Base-by-base conservation (phyloP, 2,888 invertebrate genomes). In the Diarsia rubi region DNA sequence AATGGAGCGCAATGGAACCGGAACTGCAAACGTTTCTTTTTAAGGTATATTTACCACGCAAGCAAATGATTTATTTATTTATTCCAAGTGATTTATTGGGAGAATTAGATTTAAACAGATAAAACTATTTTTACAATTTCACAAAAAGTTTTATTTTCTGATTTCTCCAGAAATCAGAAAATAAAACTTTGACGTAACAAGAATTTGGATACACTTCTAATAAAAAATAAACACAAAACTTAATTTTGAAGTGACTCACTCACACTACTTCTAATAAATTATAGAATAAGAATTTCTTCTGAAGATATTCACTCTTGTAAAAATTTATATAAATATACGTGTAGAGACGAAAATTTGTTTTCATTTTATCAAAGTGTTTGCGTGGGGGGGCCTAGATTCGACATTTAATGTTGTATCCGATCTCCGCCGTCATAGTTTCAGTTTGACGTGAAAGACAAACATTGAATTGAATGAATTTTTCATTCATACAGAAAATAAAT, bases 381-480 rank as follows among this genome's bases (percentile, higher is more conserved):
- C 8, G 9, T 9, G 16, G 8, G 16, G 8, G 14, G 49, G 8
- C 19, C 12, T n/a, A 42, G 4, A 37, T 37, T n/a, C n/a, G 5
- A 42, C 27, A 31, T 42, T 19, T 1, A 2, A 12, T 8, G 24
- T 49, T 62, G 63, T 79, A 82, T 83, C 83, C 79, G 79, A 79
- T 70, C 62, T 19, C 57, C 49, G 71, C 80, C 21, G 84, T 83
- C 80, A 83, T 83, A 81, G 80, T 81, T 81, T 81, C 84, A 76
- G 69, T 63, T 79, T 74, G 70, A 86, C 73, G 71, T 84, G 54
- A 78, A 71, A 84, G 64, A 68, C 81, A 87, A 81, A 77, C 79
- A 83, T 81, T 75, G n/a, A 45, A 65, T 65, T 65, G 72, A 87
- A 84, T 83, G 74, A 79, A 79, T 87, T 86, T 83, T 86, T 83